phyloP scores from a whole-genome alignment of 2,113 vertebrate species.

The Noturus placidus region DNA sequence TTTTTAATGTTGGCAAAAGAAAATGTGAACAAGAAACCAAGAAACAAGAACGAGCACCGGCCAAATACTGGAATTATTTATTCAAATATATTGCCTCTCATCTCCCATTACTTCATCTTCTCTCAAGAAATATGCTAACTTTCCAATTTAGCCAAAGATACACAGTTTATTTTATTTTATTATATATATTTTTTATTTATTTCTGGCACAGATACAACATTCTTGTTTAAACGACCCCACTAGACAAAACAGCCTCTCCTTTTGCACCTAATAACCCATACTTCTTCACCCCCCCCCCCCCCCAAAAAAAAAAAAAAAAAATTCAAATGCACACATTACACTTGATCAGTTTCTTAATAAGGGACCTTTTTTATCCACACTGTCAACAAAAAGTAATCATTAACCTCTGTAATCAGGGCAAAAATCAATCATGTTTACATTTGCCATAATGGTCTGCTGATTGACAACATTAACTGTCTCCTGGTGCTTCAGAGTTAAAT shows the following conservation, averaged over 20 bases:
- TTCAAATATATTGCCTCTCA: background rate
- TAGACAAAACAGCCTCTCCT: background rate
- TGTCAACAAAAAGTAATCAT: slow-evolving; percentile 11
- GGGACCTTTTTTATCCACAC: background rate
- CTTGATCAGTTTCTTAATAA: background rate
- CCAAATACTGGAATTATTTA: background rate
- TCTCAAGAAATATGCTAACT: background rate
- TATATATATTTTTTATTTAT: background rate
- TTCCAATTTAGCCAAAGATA: background rate
- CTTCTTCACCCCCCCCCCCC: no score
- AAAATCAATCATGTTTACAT: slow-evolving; percentile 29
- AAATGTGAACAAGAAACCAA: background rate
- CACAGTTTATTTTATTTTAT: no score
- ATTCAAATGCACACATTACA: background rate
- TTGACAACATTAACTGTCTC: slow-evolving; percentile 34
- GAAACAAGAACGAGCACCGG: background rate
- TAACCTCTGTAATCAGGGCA: slow-evolving; percentile 6
- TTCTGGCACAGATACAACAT: background rate
- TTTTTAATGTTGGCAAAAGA: background rate
- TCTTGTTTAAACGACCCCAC: background rate
- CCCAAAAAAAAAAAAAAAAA: background rate
- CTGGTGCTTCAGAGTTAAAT: slow-evolving; percentile 28
- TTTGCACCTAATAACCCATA: background rate
- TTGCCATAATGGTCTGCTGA: slow-evolving; percentile 29
- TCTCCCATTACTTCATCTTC: background rate